Evolutionary conservation across 2,888 invertebrate genomes (phyloP), one percentile per base, ranked within the genome.

Genomic region (Dryococelus australis): DNA sequence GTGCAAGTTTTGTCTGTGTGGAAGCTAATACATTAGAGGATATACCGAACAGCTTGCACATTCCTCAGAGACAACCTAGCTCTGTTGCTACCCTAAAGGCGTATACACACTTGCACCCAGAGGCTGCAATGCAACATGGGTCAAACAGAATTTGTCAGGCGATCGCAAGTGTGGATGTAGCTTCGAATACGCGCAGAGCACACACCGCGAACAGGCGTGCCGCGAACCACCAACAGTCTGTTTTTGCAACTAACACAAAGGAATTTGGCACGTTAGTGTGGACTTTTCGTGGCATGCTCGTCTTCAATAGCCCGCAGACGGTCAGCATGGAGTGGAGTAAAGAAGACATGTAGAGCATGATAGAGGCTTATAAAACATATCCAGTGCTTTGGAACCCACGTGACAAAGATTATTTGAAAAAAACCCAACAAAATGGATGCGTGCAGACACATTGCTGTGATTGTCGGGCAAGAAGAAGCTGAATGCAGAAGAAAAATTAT

Each of bases 361-460:
- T 65, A 65, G 13, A 20, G 24, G 65, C 16, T 65, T 20, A 16
- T 65, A 65, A 65, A 65, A 65, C 65, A 65, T 65, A 24, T 65
- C 20, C 24, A 12, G 65, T 65, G 65, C 65, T 16, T 65, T 65
- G 65, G 16, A 65, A 65, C 16, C 65, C 65, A 65, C 8, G 65
- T 65, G 24, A 65, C 24, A 65, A 16, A 20, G 10, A 65, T 24
- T 65, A 65, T 24, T 65, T 12, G 4, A 65, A 65, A 20, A 65
- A 65, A n/a, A n/a, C n/a, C n/a, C n/a, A n/a, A n/a, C n/a, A 65
- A 65, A 65, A 65, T 65, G 65, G 65, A 65, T 65, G 65, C 20
- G 27, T 43, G 28, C 27, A 83, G 83, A 35, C 16, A 35, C 16
- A 43, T 27, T 16, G 28, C 43, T 35, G 28, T 27, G 16, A 35